phyloP scores from a whole-genome alignment of 37 sponge, comb jelly and placozoan genomes.

The Dysidea cf. avara region DNA sequence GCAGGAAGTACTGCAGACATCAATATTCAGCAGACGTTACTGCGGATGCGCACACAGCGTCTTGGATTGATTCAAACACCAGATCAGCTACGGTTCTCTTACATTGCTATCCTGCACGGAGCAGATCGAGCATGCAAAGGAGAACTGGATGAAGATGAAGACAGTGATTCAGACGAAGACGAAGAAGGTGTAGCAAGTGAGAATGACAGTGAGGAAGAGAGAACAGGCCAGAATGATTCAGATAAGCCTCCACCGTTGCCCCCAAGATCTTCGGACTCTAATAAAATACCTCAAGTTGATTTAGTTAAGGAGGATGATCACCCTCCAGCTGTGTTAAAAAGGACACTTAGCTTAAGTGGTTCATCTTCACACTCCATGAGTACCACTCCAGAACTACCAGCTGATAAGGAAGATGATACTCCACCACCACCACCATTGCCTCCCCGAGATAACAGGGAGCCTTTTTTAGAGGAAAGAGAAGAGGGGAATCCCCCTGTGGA shows the following conservation, averaged over 20 bases:
- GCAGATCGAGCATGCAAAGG: conserved; percentile 25
- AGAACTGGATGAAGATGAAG: conserved; percentile 26
- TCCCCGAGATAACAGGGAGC: conserved; percentile 8
- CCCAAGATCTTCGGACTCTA: conserved; percentile 54
- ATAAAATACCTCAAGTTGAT: neutral
- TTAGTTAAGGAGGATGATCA: neutral
- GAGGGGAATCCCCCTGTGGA: conserved; percentile 18
- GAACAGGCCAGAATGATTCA: conserved; percentile 5
- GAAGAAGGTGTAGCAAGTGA: conserved; percentile 29
- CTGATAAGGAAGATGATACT: conserved; percentile 28
- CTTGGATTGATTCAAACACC: conserved; percentile 92
- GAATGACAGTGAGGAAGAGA: conserved; percentile 10
- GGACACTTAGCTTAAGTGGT: too few species aligned
- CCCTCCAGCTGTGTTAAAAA: conserved; percentile 17
- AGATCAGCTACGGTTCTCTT: conserved; percentile 95
- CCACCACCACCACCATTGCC: conserved; percentile 18
- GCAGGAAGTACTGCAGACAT: conserved; percentile 1
- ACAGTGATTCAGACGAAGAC: conserved; percentile 25
- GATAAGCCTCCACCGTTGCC: conserved; percentile 69
- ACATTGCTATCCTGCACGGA: conserved; percentile 83
- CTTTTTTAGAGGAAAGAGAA: conserved; percentile 69
- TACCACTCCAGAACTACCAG: neutral
- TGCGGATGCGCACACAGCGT: conserved; percentile 84
- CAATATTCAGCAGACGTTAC: conserved; percentile 52
- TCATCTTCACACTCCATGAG: too few species aligned